A percentile compares a stretch with the other conserved stretches of the same genome.
phyloP scores from a whole-genome alignment of 1,140 invertebrate species.

The Caerostris extrusa region DNA sequence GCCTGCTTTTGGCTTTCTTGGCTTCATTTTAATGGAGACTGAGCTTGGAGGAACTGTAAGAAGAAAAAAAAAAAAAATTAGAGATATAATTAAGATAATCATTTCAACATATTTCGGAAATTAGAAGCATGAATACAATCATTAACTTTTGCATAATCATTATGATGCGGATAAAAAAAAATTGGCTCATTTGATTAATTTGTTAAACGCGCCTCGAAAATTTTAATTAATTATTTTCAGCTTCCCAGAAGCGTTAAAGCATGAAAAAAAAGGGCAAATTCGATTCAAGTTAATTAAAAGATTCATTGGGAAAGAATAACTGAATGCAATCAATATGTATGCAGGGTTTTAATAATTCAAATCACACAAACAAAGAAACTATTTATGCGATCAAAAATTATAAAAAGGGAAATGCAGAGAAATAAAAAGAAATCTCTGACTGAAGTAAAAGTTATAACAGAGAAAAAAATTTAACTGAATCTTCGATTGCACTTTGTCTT shows the following conservation, averaged over 20 bases:
- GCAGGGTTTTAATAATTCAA: no score
- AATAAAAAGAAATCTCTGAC: no score
- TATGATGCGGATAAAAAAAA: background rate
- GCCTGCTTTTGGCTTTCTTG: conserved; percentile 89
- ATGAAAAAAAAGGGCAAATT: no score
- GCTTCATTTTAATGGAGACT: conserved; percentile 91
- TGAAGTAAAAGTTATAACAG: no score
- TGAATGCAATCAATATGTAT: no score
- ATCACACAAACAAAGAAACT: no score
- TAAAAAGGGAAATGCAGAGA: no score
- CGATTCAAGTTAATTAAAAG: no score
- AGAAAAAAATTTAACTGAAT: no score
- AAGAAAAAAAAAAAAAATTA: background rate
- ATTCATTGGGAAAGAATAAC: no score
- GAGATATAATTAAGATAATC: conserved; percentile 13
- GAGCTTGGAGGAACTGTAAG: conserved; percentile 92
- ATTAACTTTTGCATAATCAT: background rate
- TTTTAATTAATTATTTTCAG: conserved; percentile 1
- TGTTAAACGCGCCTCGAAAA: background rate
- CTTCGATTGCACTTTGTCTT: no score
- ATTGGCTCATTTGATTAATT: background rate
- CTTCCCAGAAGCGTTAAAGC: background rate
- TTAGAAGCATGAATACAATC: background rate
- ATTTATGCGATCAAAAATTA: no score
- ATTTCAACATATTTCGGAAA: background rate